phyloP scores from a whole-genome alignment of 2,113 vertebrate genomes.

The Gymnogyps californianus region DNA sequence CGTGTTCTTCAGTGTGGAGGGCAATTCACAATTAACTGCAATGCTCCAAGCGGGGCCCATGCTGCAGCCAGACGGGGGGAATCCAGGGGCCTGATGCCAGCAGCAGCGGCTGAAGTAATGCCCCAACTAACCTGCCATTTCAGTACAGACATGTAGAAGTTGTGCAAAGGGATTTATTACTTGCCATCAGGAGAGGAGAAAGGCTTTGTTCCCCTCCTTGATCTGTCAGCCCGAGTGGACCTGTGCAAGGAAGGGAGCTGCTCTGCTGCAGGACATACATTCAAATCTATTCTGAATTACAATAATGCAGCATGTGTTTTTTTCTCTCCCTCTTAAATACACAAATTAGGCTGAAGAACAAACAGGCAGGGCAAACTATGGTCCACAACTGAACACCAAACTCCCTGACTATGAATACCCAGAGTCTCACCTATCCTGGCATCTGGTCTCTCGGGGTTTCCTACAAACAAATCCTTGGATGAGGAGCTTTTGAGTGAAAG shows the following conservation, averaged over 20 bases:
- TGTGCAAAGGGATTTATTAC: background rate
- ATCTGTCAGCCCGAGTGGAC: background rate
- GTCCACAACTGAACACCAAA: background rate
- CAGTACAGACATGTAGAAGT: background rate
- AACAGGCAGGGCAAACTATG: background rate
- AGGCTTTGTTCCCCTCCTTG: fast-evolving
- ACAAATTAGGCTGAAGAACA: background rate
- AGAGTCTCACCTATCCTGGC: background rate
- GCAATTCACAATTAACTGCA: background rate
- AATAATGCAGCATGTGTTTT: background rate
- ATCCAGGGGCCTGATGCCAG: background rate
- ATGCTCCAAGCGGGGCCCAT: fast-evolving
- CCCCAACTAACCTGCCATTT: background rate
- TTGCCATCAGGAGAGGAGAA: background rate
- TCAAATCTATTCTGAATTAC: background rate
- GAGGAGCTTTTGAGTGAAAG: background rate
- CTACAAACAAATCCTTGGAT: background rate
- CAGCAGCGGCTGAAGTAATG: background rate
- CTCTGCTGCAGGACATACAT: background rate
- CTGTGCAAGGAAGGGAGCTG: background rate
- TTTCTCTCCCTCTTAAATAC: background rate
- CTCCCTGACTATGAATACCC: background rate
- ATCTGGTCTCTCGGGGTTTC: background rate
- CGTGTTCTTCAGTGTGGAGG: background rate
- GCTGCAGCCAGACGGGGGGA: background rate